Base-by-base conservation (phyloP, 2,797 vertebrate species). In the Oreochromis mossambicus region DNA sequence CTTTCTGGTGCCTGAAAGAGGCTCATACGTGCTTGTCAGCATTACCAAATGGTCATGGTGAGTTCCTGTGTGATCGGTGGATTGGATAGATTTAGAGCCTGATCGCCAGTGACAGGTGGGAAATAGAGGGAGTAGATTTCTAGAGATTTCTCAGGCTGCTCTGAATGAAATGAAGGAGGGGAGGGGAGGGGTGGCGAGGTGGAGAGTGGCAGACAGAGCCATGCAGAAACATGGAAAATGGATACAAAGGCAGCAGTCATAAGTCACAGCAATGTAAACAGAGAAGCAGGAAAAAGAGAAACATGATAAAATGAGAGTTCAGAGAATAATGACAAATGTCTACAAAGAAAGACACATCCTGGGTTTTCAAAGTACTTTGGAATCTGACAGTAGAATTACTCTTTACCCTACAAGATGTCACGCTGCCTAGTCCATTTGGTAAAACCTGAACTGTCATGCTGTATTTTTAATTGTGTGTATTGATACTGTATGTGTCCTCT, bases 41-140 rank as follows among this genome's bases (percentile, higher is more conserved):
- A 36, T 83, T 84, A 80, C 75, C 82, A 80, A 83, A 75, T 13
- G 48, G 86, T 81, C 85, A 86, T 29, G 4, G 81, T 3, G 78
- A 24, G 79, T 63, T 85, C 77, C 58, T 58, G 52, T 48, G 73
- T 32, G 82, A 89, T 83, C 55, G 8, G 17, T n/a, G 75, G 80
- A 83, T 77, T 79, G 80, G 90, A 92, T 73, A 38, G 86, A 93
- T 91, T 91, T 77, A 12, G 46, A 88, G 86, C 36, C 81, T 90
- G 89, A 94, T 93, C 85, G 80, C 41, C 83, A 12, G 86, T 86
- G 93, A 93, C 85, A 76, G 88, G 50, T 58, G 78, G 92, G 86
- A 87, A 92, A 92, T 87, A 79, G 87, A 90, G 66, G 80, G 66
- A 90, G 82, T 73, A 87, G 86, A 88, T 91, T 91, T 91, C 79